Evolutionary conservation across 2,888 invertebrate genomes (phyloP).

Genomic region (Pterobdella sp.): DNA sequence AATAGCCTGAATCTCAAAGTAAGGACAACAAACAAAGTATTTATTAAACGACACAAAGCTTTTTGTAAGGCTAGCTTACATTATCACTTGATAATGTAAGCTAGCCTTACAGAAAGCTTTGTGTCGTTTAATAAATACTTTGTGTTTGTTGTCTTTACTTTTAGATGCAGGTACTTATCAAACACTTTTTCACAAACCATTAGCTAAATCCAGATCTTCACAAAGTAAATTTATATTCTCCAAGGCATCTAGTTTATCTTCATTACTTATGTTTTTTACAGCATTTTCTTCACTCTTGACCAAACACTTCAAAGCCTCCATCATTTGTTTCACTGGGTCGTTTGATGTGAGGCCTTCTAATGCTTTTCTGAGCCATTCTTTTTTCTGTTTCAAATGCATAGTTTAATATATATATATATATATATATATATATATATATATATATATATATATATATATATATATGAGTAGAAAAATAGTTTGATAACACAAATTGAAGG

Average conservation of each 20-base stretch:
- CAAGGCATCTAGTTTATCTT: conserved; percentile 61
- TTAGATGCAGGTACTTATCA: not conserved
- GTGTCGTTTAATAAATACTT: too few relatives aligned
- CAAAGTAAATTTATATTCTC: conserved; percentile 63
- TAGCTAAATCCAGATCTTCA: conserved; percentile 71
- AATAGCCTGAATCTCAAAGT: too few relatives aligned
- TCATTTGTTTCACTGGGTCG: conserved; percentile 63
- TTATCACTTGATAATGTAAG: too few relatives aligned
- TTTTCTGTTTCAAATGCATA: conserved; percentile 55
- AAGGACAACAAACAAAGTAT: too few relatives aligned
- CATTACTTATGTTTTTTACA: conserved; percentile 44
- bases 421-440: not conserved
- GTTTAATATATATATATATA: not conserved
- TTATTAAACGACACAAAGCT: too few relatives aligned
- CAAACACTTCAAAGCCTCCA: conserved; percentile 45
- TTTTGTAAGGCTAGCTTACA: too few relatives aligned
- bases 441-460: not conserved
- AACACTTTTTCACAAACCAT: conserved; percentile 55
- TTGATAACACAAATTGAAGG: too few relatives aligned
- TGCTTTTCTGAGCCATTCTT: conserved; percentile 65
- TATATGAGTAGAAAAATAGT: too few relatives aligned
- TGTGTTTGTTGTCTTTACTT: too few relatives aligned
- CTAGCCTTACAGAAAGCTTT: too few relatives aligned
- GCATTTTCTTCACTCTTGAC: not conserved
- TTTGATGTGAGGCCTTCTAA: conserved; percentile 62